phyloP scores from a whole-genome alignment of 2,888 invertebrate species.

The Diaperis boleti region DNA sequence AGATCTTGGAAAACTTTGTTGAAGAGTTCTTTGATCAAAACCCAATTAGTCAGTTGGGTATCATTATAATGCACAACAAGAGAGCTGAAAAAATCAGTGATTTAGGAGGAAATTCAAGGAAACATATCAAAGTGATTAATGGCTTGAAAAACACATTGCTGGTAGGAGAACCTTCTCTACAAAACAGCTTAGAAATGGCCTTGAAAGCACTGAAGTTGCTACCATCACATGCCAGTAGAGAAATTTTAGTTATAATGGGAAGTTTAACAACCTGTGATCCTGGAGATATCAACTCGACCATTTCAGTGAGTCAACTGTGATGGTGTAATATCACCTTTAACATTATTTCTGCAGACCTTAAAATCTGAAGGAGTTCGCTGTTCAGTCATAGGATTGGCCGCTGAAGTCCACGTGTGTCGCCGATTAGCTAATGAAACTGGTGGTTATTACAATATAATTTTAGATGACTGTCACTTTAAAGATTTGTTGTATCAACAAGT shows the following conservation, averaged over 20 bases:
- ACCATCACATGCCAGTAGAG: conserved; percentile 95
- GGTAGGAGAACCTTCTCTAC: conserved; percentile 94
- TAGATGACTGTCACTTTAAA: conserved; percentile 84
- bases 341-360: conserved; percentile 69
- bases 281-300: conserved; percentile 88
- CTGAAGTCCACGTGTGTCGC: conserved; percentile 93
- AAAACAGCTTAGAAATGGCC: conserved; percentile 94
- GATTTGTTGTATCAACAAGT: conserved; percentile 76
- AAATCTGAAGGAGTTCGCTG: conserved; percentile 89
- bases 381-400: conserved; percentile 95
- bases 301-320: conserved; percentile 70
- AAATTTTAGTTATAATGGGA: conserved; percentile 91
- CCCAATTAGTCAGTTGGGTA: conserved; percentile 96
- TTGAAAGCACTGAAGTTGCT: conserved; percentile 85
- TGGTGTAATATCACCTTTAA: neutral
- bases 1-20: conserved; percentile 93
- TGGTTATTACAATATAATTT: conserved; percentile 87
- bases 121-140: conserved; percentile 80
- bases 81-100: conserved; percentile 93
- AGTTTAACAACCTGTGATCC: conserved; percentile 98
- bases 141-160: conserved; percentile 76
- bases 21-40: conserved; percentile 99
- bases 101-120: conserved; percentile 86
- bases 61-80: conserved; percentile 92
- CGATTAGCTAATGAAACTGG: conserved; percentile 87